A percentile compares a stretch with the other conserved stretches of the same genome.
phyloP scores from a whole-genome alignment of 2,113 vertebrate genomes.

The Pelecanus crispus region DNA sequence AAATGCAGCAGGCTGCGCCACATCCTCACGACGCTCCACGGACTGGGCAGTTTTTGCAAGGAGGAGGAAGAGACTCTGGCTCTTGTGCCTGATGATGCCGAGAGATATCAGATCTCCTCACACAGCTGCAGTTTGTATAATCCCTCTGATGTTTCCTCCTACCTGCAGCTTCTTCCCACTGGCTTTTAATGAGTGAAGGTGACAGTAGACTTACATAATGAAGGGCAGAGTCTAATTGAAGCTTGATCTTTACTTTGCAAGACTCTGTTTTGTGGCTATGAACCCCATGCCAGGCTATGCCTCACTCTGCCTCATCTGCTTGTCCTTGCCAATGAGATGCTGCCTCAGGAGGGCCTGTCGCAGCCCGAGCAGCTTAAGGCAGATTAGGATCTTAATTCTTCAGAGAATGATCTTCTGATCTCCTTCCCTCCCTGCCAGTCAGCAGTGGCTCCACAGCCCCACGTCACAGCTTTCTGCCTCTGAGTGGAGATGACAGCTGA shows the following conservation, averaged over 20 bases:
- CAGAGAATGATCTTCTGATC: conserved; percentile 47
- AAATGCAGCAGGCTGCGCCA: fast-evolving
- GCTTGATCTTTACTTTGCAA: neutral
- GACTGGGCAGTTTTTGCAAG: fast-evolving
- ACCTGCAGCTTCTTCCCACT: conserved; percentile 2
- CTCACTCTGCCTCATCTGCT: neutral
- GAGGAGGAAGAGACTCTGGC: neutral
- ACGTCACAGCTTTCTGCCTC: neutral
- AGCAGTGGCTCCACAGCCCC: neutral
- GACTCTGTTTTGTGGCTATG: neutral
- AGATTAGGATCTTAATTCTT: conserved; percentile 44
- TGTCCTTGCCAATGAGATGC: neutral
- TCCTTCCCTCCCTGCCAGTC: neutral
- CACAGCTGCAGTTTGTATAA: neutral
- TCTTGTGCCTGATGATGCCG: neutral
- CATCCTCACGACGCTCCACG: fast-evolving
- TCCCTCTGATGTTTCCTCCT: conserved; percentile 20
- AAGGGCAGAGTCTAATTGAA: conserved; percentile 4
- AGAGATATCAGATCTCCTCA: neutral
- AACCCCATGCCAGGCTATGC: neutral
- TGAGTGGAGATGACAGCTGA: neutral
- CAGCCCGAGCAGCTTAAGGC: neutral
- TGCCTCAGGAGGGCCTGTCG: neutral
- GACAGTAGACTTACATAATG: neutral
- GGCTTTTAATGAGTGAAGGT: neutral